Evolutionary conservation across 2,113 vertebrate genomes (phyloP), one percentile per base, ranked within the genome.

Genomic region (Gymnocephalus cernua): DNA sequence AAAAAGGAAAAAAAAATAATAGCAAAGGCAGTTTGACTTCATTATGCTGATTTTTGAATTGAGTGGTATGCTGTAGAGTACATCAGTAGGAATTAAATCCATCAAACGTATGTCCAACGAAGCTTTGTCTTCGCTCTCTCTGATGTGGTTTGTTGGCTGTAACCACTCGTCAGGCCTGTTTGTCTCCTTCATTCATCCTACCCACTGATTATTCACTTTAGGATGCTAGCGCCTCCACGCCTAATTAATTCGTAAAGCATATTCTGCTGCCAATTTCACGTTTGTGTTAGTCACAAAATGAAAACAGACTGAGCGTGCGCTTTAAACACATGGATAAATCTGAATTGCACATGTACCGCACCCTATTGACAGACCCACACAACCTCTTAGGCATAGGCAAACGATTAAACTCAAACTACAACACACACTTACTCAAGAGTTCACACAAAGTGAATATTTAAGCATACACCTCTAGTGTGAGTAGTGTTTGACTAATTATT

Each of bases 181-280:
- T 67, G 47, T 67, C 47, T 89, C 78, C 57, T 41, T 77, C 57
- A 81, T 83, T 91, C 74, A 85, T 88, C 79, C 77, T 69, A 72
- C 56, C 44, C 50, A 56, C 77, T 84, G 85, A 88, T 89, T 87
- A 84, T 82, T 89, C 87, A 87, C 85, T 82, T 90, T 85, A 67
- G 84, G 68, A 89, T 84, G 79, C 77, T 63, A 38, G 90, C 73
- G 65, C 73, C 53, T 88, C 74, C 63, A 89, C 45, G 79, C 57
- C 86, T 91, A 89, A 89, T 91, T 87, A 85, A 88, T 86, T 91
- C 9, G 45, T 62, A 74, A 68, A 65, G 69, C 74, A 85, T 83
- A 84, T 84, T 90, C 57, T 73, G 59, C 79, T 88, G 87, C 74
- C 91, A 91, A 74, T 75, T 89, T 86, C 29, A 83, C 44, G 88